phyloP scores from a whole-genome alignment of 2,797 vertebrate genomes.

The Gorsachius magnificus region DNA sequence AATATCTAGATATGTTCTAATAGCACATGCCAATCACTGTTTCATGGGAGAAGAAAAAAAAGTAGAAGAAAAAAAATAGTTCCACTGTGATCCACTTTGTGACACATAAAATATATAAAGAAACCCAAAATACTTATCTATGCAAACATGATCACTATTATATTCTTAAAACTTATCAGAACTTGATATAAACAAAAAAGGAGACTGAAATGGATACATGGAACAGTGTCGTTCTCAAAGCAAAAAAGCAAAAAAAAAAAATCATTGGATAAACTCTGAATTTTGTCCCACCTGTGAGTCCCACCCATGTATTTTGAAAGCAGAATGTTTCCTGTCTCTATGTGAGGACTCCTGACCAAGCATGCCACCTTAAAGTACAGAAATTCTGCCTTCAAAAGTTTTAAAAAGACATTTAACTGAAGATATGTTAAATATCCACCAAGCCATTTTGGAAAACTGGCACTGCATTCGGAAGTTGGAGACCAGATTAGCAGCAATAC shows the following conservation, averaged over 20 bases:
- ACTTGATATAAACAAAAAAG: conserved; percentile 6
- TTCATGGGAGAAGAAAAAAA: conserved; percentile 17
- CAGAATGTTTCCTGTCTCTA: background rate
- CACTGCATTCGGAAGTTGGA: background rate
- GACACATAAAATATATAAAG: background rate
- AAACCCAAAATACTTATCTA: background rate
- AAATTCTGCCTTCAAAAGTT: conserved; percentile 52
- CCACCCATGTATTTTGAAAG: conserved; percentile 1
- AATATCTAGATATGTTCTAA: conserved; percentile 15
- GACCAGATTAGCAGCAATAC: background rate
- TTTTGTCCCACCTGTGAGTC: background rate
- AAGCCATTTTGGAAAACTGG: background rate
- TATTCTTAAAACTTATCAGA: conserved; percentile 15
- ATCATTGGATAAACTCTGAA: background rate
- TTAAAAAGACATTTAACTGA: conserved; percentile 32
- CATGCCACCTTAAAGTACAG: conserved; percentile 1
- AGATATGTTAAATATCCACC: conserved; percentile 6
- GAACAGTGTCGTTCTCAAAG: background rate
- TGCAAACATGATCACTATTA: background rate
- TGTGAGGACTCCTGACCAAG: conserved; percentile 24
- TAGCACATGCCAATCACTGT: background rate
- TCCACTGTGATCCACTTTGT: background rate
- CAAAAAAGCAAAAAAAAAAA: background rate
- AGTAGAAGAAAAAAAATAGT: background rate
- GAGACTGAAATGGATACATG: background rate